These are phyloP conservation scores for Electrophaes corylata DNA, from an alignment of 2,888 invertebrate species.

Conservation along the genomic window DNA sequence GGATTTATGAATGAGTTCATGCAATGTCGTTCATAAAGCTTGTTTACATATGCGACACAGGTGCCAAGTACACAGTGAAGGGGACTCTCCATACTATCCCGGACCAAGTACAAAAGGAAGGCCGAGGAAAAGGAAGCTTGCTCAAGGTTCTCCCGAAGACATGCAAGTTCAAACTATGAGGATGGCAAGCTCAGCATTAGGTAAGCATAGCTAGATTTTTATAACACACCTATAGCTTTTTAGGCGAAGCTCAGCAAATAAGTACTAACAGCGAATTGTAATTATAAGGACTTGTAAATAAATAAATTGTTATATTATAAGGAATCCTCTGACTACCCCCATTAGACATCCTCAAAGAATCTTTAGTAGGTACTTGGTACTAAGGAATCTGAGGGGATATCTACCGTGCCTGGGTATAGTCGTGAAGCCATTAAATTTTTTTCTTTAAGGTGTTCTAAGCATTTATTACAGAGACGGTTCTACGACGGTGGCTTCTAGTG, in stretches of 20 bases:
- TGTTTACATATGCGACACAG: slow-evolving; percentile 43
- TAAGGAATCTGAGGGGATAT: too few relatives aligned
- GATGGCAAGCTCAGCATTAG: slow-evolving; percentile 87
- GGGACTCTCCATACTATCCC: slow-evolving; percentile 87
- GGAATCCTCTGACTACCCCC: too few relatives aligned
- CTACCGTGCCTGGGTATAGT: too few relatives aligned
- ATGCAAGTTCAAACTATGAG: slow-evolving; percentile 88
- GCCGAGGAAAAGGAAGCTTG: slow-evolving; percentile 91
- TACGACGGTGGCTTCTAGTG: slow-evolving; percentile 28
- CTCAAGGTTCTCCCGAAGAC: slow-evolving; percentile 84
- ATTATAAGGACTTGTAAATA: background rate
- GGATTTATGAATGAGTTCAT: slow-evolving; percentile 13
- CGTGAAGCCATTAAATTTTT: too few relatives aligned
- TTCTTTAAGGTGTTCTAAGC: too few relatives aligned
- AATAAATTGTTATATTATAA: background rate
- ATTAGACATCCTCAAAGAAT: too few relatives aligned
- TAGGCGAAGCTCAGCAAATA: slow-evolving; percentile 10
- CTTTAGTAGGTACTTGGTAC: too few relatives aligned
- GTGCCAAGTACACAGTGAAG: slow-evolving; percentile 78
- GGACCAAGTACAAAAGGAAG: slow-evolving; percentile 89
- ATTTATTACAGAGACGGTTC: too few relatives aligned
- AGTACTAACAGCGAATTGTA: background rate
- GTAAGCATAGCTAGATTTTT: slow-evolving; percentile 84
- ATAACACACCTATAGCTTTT: background rate
- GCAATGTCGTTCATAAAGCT: slow-evolving; percentile 19